Percentiles rank a stretch among this genome's conserved stretches.
phyloP scores from a whole-genome alignment of 2,888 invertebrate species.

The Aromia moschata region DNA sequence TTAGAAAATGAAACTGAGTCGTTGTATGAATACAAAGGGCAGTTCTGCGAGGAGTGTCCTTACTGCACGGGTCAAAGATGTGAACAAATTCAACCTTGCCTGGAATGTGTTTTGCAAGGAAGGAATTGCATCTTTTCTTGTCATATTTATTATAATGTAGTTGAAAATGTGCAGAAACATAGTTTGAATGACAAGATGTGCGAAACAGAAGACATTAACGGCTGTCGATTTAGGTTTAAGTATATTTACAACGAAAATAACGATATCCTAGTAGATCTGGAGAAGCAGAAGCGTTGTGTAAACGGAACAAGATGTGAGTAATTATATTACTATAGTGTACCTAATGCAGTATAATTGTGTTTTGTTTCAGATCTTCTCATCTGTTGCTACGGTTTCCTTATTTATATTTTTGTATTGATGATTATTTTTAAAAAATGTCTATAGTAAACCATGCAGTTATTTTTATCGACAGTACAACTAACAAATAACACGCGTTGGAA shows the following conservation, averaged over 20 bases:
- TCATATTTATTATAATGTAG: slow-evolving; percentile 11
- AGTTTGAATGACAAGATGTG: slow-evolving; percentile 11
- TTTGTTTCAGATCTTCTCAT: slow-evolving; percentile 11
- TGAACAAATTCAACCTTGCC: slow-evolving; percentile 4
- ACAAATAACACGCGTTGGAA: too few relatives aligned
- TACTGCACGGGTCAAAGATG: slow-evolving; percentile 17
- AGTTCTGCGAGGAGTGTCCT: slow-evolving; percentile 16
- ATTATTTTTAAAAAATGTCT: slow-evolving; percentile 8
- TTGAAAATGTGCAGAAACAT: not conserved
- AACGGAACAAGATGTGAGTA: slow-evolving; percentile 12
- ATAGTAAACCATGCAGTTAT: not conserved
- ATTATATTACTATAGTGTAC: not conserved
- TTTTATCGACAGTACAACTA: too few relatives aligned
- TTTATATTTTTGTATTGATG: slow-evolving; percentile 10
- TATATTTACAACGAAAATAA: slow-evolving; percentile 13
- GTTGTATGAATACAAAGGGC: slow-evolving; percentile 12
- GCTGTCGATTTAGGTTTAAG: slow-evolving; percentile 8
- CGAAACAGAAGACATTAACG: not conserved
- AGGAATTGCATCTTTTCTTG: not conserved
- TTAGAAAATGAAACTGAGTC: slow-evolving; percentile 3
- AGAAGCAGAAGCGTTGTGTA: slow-evolving; percentile 1
- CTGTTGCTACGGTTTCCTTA: slow-evolving; percentile 1
- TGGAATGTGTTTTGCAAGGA: slow-evolving; percentile 2
- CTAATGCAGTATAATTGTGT: not conserved
- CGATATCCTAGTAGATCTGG: not conserved